Evolutionary conservation across 1,140 invertebrate genomes (phyloP).

Genomic region (Drosophila sproati): DNA sequence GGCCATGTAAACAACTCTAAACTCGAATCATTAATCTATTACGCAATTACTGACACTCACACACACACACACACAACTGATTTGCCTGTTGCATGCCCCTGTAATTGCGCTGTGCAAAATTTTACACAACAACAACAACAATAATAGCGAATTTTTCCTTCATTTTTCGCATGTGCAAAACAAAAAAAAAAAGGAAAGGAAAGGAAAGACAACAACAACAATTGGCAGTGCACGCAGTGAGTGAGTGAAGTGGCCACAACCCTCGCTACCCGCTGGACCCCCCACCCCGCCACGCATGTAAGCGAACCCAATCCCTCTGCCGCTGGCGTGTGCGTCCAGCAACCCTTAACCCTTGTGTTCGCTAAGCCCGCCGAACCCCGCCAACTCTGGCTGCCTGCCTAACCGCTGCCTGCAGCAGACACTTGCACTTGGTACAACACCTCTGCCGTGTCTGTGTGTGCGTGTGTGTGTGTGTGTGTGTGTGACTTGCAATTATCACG

Average conservation of each 20-base stretch:
- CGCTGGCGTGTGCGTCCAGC: neutral
- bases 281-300: neutral
- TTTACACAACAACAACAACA: slow-evolving; percentile 40
- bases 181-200: slow-evolving; percentile 10
- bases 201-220: slow-evolving; percentile 7
- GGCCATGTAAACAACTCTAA: slow-evolving; percentile 64
- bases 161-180: slow-evolving; percentile 47
- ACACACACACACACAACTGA: slow-evolving; percentile 42
- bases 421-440: slow-evolving; percentile 55
- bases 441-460: slow-evolving; percentile 23
- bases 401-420: slow-evolving; percentile 12
- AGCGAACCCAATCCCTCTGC: neutral
- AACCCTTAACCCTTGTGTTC: slow-evolving; percentile 29
- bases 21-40: slow-evolving; percentile 79
- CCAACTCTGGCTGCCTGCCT: neutral
- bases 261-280: neutral
- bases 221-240: slow-evolving; percentile 35
- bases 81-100: slow-evolving; percentile 63
- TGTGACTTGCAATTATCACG: slow-evolving; percentile 71
- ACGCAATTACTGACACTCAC: slow-evolving; percentile 72
- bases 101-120: neutral
- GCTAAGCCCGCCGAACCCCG: neutral
- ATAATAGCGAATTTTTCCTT: slow-evolving; percentile 34
- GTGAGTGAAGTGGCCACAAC: neutral
- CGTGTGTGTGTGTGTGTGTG: slow-evolving; percentile 36